Percentiles rank a stretch among this genome's conserved stretches.
Conservation (phyloP, 2,113 vertebrate species). For the Scopus umbretta region DNA sequence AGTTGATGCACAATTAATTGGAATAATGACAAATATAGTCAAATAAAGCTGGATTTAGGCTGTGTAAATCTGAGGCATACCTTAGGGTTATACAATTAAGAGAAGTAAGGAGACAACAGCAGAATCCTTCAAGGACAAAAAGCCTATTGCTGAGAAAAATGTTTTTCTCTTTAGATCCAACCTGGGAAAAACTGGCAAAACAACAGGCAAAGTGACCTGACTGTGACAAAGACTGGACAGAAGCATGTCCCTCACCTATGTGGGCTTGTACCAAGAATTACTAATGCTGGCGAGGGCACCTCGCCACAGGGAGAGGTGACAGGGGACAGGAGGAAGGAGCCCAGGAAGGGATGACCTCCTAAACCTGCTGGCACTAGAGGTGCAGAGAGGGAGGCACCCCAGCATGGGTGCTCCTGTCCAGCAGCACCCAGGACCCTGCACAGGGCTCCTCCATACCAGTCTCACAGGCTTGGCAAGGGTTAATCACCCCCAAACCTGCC, state of each 20-base stretch:
- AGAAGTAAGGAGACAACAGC: not conserved
- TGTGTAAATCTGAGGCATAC: constrained; percentile 50
- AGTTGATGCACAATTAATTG: constrained; percentile 69
- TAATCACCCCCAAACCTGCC: not conserved
- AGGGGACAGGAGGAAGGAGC: not conserved
- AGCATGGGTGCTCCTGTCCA: not conserved
- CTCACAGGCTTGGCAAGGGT: not conserved
- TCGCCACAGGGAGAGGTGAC: too few species aligned
- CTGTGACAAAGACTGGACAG: not conserved
- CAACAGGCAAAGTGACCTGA: not conserved
- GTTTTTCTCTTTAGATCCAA: not conserved
- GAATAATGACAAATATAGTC: constrained; percentile 64
- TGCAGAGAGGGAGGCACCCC: not conserved
- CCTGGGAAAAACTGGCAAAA: not conserved
- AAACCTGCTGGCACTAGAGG: not conserved
- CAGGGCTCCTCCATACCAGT: not conserved
- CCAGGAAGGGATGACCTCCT: not conserved
- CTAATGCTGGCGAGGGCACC: fast-evolving
- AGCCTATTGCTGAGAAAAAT: constrained; percentile 29
- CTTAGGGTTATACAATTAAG: constrained; percentile 46
- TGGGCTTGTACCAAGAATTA: not conserved
- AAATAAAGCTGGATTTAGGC: constrained; percentile 54
- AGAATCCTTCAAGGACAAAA: constrained; percentile 50
- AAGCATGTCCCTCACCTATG: not conserved
- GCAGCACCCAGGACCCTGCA: not conserved